Base-by-base conservation (phyloP, 2,888 invertebrate genomes). In the Agonopterix arenella region DNA sequence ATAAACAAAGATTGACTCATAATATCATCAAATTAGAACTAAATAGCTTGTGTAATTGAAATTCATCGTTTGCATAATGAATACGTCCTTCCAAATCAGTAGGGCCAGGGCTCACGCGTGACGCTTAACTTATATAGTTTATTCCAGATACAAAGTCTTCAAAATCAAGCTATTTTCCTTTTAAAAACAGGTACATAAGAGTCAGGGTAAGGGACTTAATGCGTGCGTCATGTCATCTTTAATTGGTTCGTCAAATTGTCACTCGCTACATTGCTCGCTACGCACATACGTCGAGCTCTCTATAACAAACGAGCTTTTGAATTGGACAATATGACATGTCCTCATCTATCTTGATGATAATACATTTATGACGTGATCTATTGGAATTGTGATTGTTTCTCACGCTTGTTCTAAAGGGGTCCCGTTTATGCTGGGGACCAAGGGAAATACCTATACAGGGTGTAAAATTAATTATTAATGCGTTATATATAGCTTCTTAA, bases 41-140 rank as follows among this genome's bases (percentile, higher is more conserved):
- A 11, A 50, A 28, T 49, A 44, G 45, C 51, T 57, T 28, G 28
- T 28, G 28, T 47, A 57, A 56, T 61, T 46, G 11, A 50, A 48
- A 48, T 47, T 48, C 49, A 52, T 52, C 49, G 48, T 48, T 47
- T 36, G 45, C 49, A 47, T 67, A 67, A 78, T 76, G 62, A 63
- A 76, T 73, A 67, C 60, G 74, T 70, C 76, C 75, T 75, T 71
- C 67, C 64, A 57, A 62, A 61, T 64, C 61, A 63, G 54, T 44
- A 55, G 55, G 56, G 52, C 40, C n/a, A 40, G 10, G 11, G 10
- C 40, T 40, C 40, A 40, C 40, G 11, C 40, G 40, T 40, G 40
- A 28, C 28, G 1, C 2, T 18, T 18, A 18, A 7, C 28, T 28
- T 28, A n/a, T 5, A 28, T 28, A 28, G 5, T 28, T 7, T 5